phyloP scores from a whole-genome alignment of 64 coral and sea anemone genomes.

The Pachyseris speciosa region DNA sequence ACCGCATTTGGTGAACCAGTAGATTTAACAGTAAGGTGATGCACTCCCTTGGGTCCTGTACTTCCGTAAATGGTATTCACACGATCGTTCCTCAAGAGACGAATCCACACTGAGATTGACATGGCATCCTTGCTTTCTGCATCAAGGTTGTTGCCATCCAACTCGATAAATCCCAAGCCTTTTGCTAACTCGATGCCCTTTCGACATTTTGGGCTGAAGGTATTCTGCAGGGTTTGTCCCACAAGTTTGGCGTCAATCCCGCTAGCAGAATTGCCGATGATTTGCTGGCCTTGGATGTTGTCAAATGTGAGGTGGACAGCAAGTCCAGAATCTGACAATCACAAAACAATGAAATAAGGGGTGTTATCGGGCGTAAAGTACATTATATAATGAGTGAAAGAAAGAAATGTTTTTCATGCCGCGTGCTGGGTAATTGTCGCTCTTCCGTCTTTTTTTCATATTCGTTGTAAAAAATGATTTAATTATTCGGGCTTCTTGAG shows the following conservation, averaged over 20 bases:
- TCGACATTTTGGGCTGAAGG: constrained; percentile 17
- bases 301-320: constrained; percentile 41
- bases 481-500: no score
- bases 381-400: no score
- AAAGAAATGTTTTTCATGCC: no score
- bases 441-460: no score
- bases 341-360: no score
- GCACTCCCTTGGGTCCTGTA: constrained; percentile 5
- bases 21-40: constrained; percentile 50
- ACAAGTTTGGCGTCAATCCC: constrained; percentile 9
- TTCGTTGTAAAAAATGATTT: no score
- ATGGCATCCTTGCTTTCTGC: constrained; percentile 23
- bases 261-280: constrained; percentile 7
- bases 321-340: neutral
- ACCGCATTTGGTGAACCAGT: constrained; percentile 46
- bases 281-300: neutral
- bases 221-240: neutral
- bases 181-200: neutral
- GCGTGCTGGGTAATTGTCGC: no score
- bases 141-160: neutral
- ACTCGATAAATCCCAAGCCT: neutral
- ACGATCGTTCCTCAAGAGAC: constrained; percentile 35
- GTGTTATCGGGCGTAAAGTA: no score
- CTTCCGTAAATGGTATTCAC: constrained; percentile 68
- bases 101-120: constrained; percentile 76